A percentile compares a stretch with the other conserved stretches of the same genome.
phyloP scores from a whole-genome alignment of 2,888 invertebrate genomes.

The Ophioninae sp. region DNA sequence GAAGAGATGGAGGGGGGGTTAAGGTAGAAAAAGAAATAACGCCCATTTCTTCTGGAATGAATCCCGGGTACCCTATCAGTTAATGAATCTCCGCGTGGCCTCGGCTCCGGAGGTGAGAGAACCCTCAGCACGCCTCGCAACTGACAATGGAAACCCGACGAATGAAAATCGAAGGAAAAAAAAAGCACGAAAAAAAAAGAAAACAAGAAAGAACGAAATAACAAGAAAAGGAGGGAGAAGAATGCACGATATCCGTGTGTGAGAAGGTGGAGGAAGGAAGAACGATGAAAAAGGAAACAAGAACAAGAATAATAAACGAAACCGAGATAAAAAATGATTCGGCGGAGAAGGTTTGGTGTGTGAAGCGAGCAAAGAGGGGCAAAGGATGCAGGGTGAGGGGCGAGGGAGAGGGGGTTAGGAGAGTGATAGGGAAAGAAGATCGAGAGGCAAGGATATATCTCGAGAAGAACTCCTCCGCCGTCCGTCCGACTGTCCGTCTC shows the following conservation, averaged over 20 bases:
- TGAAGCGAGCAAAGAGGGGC: conserved; percentile 15
- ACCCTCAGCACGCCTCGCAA: conserved; percentile 60
- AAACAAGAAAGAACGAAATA: too few relatives aligned
- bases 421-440: conserved; percentile 56
- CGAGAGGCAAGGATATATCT: conserved; percentile 58
- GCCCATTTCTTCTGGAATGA: conserved; percentile 44
- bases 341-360: conserved; percentile 43
- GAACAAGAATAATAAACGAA: conserved; percentile 46
- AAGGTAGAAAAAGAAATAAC: conserved; percentile 27
- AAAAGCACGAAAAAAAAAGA: conserved; percentile 59
- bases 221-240: too few relatives aligned
- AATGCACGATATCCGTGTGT: too few relatives aligned
- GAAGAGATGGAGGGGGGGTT: background rate
- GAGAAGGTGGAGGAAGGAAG: conserved; percentile 42
- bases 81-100: conserved; percentile 75
- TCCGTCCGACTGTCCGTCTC: conserved; percentile 73
- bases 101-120: conserved; percentile 49
- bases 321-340: conserved; percentile 62
- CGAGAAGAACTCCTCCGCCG: conserved; percentile 55
- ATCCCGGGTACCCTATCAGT: conserved; percentile 71
- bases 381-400: background rate
- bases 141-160: conserved; percentile 72
- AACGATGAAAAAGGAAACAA: conserved; percentile 31
- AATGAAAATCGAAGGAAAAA: conserved; percentile 75
- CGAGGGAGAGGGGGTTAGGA: conserved; percentile 19